phyloP scores from a whole-genome alignment of 2,888 invertebrate species.

The Pammene fasciana region DNA sequence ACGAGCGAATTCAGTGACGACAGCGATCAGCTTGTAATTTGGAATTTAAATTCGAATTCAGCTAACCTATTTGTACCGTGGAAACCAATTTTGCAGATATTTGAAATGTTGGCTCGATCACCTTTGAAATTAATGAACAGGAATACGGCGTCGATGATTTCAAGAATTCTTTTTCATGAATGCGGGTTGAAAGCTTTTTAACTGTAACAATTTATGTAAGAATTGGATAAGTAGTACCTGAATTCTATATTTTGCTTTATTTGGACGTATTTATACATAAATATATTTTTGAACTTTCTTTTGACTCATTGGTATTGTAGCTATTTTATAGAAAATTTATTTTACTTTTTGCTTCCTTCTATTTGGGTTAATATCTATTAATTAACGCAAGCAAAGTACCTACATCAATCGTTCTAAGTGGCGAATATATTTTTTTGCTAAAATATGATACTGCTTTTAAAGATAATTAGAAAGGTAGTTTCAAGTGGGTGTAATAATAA shows the following conservation, averaged over 20 bases:
- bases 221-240: neutral
- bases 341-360: no score
- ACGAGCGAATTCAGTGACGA: conserved; percentile 11
- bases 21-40: conserved; percentile 30
- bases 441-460: no score
- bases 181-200: conserved; percentile 5
- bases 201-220: conserved; percentile 13
- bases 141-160: conserved; percentile 10
- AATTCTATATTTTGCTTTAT: no score
- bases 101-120: conserved; percentile 22
- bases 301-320: no score
- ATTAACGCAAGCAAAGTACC: no score
- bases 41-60: conserved; percentile 25
- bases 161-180: conserved; percentile 5
- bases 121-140: conserved; percentile 8
- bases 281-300: neutral
- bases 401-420: no score
- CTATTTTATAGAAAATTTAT: no score
- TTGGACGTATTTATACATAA: neutral
- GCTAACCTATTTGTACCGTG: conserved; percentile 24
- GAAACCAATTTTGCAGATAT: conserved; percentile 30
- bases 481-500: neutral
- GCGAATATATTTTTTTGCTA: no score
- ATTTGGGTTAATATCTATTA: no score
- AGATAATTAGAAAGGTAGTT: no score